Conservation (phyloP, 2,113 vertebrate species). For the Laticauda laticaudata region DNA sequence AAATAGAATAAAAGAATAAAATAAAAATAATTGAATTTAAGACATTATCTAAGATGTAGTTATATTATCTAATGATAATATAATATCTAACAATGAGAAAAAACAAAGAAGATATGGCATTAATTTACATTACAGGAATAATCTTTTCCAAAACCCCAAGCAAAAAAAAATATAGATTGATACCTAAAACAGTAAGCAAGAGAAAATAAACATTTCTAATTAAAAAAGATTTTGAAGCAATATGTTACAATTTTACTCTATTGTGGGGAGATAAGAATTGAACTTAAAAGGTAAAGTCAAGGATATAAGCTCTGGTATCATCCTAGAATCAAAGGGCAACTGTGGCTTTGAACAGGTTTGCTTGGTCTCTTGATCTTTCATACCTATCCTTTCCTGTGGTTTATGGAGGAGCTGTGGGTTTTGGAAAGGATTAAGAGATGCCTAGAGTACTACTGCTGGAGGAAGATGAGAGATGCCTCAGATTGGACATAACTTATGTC, state of each 20-base stretch:
- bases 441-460: not conserved
- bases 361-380: not conserved
- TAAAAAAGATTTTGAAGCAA: not conserved
- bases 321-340: not conserved
- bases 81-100: not conserved
- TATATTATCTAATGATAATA: not conserved
- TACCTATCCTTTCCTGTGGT: not conserved
- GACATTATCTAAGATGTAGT: not conserved
- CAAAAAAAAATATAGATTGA: not conserved
- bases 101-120: not conserved
- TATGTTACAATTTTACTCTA: not conserved
- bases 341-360: not conserved
- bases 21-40: not conserved
- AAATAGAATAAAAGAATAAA: constrained; percentile 8
- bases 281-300: not conserved
- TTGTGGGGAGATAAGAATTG: not conserved
- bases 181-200: not conserved
- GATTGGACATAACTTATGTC: not conserved
- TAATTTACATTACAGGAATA: not conserved
- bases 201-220: not conserved
- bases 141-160: not conserved
- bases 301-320: not conserved
- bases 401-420: not conserved
- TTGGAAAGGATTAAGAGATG: not conserved
- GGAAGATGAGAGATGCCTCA: not conserved